These are phyloP conservation scores for Eretmocerus hayati DNA, from an alignment of 2,888 invertebrate species.

Conservation along the genomic window DNA sequence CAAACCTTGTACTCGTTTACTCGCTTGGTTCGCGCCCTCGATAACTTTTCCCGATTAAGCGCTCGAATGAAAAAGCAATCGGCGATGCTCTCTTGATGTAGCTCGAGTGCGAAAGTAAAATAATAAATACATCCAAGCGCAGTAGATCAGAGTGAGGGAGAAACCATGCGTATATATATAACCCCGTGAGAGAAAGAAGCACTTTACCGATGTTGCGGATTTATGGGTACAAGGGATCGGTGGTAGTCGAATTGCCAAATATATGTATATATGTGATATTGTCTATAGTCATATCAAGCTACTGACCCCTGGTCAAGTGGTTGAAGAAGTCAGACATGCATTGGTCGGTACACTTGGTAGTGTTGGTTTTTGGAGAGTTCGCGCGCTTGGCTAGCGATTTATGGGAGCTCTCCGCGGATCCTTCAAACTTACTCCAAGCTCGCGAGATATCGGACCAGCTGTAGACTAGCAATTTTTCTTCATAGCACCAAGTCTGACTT, in stretches of 20 bases:
- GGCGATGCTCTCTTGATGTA: slow-evolving; percentile 21
- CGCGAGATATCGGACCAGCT: no score
- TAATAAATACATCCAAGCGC: slow-evolving; percentile 22
- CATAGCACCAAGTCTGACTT: no score
- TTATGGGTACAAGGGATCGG: slow-evolving; percentile 8
- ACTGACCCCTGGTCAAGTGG: slow-evolving; percentile 22
- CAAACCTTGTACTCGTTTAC: no score
- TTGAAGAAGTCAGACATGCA: no score
- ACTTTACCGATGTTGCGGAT: slow-evolving; percentile 23
- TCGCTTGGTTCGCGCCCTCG: no score
- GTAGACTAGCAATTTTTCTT: no score
- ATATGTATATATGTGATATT: no score
- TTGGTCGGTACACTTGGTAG: no score
- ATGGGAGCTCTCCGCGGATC: slow-evolving; percentile 7
- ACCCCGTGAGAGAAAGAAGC: no score
- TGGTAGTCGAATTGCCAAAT: no score
- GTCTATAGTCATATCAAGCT: no score
- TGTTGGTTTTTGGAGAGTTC: background rate
- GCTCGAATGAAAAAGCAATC: slow-evolving; percentile 47
- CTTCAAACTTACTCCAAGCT: background rate
- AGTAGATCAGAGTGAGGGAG: slow-evolving; percentile 12
- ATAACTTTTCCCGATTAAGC: slow-evolving; percentile 45
- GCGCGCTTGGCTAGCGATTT: slow-evolving; percentile 5
- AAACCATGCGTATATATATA: background rate
- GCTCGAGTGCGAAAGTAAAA: slow-evolving; percentile 14